phyloP scores from a whole-genome alignment of 2,888 invertebrate genomes.

The Metellina segmentata region DNA sequence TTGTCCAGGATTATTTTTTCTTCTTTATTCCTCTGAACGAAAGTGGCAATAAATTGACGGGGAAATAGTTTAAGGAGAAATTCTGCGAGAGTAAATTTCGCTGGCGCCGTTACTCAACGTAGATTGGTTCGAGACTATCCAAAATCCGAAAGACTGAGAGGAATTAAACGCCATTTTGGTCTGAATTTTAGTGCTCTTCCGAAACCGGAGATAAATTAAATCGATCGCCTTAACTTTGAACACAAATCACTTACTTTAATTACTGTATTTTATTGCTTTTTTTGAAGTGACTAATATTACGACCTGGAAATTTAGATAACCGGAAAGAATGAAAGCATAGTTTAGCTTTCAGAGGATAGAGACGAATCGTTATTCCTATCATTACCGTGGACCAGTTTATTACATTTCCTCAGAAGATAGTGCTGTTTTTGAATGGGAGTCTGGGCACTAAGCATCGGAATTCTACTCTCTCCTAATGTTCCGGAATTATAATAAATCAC shows the following conservation, averaged over 20 bases:
- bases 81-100: constrained; percentile 53
- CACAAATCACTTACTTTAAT: constrained; percentile 26
- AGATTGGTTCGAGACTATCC: constrained; percentile 13
- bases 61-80: constrained; percentile 50
- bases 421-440: too few species aligned
- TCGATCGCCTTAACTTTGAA: constrained; percentile 16
- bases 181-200: constrained; percentile 20
- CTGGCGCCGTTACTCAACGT: constrained; percentile 42
- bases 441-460: too few species aligned
- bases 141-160: background rate
- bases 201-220: constrained; percentile 22
- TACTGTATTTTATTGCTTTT: constrained; percentile 10
- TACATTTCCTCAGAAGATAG: background rate
- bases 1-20: background rate
- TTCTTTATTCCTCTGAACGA: constrained; percentile 27
- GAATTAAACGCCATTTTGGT: background rate
- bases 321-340: background rate
- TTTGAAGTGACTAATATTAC: constrained; percentile 14
- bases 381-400: background rate
- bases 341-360: background rate
- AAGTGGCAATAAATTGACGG: constrained; percentile 61
- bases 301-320: background rate
- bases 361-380: background rate
- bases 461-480: too few species aligned
- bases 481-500: too few species aligned